A percentile compares a stretch with the other conserved stretches of the same genome.
phyloP scores from a whole-genome alignment of 2,113 vertebrate genomes.

The Semicossyphus pulcher region DNA sequence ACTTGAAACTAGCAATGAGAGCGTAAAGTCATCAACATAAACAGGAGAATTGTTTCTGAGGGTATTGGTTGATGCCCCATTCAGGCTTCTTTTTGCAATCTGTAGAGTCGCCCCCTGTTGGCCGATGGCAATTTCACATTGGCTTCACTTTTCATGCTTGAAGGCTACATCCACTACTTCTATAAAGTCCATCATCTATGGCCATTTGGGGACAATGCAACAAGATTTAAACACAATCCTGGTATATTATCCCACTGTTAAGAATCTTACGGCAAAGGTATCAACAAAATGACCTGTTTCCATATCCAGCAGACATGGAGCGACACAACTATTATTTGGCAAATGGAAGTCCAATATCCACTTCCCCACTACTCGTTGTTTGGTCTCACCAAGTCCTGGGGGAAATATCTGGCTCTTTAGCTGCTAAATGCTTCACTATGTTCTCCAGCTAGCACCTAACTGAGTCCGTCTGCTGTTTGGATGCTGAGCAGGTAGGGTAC shows the following conservation, averaged over 20 bases:
- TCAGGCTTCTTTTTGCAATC: too few relatives aligned
- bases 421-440: conserved; percentile 25
- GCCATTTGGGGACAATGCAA: not conserved
- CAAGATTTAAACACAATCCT: not conserved
- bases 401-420: conserved; percentile 18
- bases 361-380: not conserved
- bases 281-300: not conserved
- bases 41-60: too few relatives aligned
- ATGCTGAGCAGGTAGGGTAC: not conserved
- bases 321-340: not conserved
- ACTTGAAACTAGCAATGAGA: too few relatives aligned
- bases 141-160: too few relatives aligned
- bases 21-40: too few relatives aligned
- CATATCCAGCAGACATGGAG: not conserved
- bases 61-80: too few relatives aligned
- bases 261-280: not conserved
- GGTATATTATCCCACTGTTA: not conserved
- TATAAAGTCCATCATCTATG: not conserved
- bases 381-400: not conserved
- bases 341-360: not conserved
- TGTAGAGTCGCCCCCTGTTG: too few relatives aligned
- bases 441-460: conserved; percentile 12
- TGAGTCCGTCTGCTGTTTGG: not conserved
- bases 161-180: too few relatives aligned
- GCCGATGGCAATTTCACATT: too few relatives aligned